Evolutionary conservation across 2,797 vertebrate species (phyloP).

Genomic region (Brotula barbata): DNA sequence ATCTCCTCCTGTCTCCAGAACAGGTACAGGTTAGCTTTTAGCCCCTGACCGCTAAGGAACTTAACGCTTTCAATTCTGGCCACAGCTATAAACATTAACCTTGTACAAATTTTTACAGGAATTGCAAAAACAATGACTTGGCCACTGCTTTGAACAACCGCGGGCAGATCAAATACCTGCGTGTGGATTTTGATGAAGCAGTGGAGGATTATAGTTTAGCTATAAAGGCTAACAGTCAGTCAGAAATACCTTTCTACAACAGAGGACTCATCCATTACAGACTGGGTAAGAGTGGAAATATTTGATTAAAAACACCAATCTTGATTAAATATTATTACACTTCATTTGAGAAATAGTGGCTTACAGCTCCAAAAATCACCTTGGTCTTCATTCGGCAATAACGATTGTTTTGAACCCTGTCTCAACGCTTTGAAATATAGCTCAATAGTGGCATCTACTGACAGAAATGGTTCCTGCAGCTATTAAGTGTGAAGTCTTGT

Average conservation of each 20-base stretch:
- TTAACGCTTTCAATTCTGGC: background rate
- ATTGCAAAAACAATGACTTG: conserved; percentile 69
- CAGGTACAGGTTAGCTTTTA: conserved; percentile 59
- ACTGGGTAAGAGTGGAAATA: conserved; percentile 80
- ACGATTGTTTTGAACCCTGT: no score
- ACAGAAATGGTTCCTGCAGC: no score
- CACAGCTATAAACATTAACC: no score
- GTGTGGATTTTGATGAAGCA: conserved; percentile 92
- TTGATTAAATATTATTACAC: no score
- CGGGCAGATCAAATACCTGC: conserved; percentile 90
- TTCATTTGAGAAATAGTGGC: no score
- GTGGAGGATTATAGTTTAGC: conserved; percentile 88
- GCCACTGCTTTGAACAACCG: conserved; percentile 89
- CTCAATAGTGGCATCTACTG: no score
- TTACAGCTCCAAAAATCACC: no score
- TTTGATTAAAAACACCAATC: no score
- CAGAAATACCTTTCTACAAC: conserved; percentile 91
- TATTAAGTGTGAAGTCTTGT: no score
- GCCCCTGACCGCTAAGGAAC: background rate
- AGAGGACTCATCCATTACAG: conserved; percentile 89
- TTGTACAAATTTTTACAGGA: conserved; percentile 65
- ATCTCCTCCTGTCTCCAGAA: conserved; percentile 69
- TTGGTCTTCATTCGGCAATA: no score
- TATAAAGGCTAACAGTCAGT: conserved; percentile 76
- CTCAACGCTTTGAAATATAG: no score